phyloP scores from a whole-genome alignment of 2,888 invertebrate species.

The Lycophotia porphyrea region DNA sequence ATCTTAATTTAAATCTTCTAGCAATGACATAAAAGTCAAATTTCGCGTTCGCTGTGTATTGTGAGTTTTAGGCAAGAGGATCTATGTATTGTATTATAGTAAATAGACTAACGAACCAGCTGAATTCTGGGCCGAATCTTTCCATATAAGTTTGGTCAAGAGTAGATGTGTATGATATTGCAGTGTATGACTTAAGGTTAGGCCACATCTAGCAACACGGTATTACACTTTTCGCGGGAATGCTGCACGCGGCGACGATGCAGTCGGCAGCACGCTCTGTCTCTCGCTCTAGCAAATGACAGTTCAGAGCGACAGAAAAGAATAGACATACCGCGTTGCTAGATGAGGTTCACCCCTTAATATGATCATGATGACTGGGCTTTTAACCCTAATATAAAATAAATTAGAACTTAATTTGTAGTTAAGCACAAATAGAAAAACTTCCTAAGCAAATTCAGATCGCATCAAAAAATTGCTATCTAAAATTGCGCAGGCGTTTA shows the following conservation, averaged over 20 bases:
- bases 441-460: conserved; percentile 15
- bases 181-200: not conserved
- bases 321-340: not conserved
- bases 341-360: not conserved
- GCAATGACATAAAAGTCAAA: not conserved
- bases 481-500: not conserved
- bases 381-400: not conserved
- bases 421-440: not conserved
- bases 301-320: not conserved
- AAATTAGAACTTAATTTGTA: not conserved
- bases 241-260: not conserved
- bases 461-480: not conserved
- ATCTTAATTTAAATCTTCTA: not conserved
- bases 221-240: not conserved
- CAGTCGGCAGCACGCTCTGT: not conserved
- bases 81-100: not conserved
- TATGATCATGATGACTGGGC: not conserved
- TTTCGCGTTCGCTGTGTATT: not conserved
- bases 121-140: not conserved
- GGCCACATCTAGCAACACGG: not conserved
- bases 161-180: not conserved
- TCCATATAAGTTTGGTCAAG: not conserved
- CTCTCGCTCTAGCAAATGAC: too few species aligned
- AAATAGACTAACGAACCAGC: not conserved
- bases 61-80: not conserved